phyloP scores from a whole-genome alignment of 2,888 invertebrate species.

The Elysia crispata region DNA sequence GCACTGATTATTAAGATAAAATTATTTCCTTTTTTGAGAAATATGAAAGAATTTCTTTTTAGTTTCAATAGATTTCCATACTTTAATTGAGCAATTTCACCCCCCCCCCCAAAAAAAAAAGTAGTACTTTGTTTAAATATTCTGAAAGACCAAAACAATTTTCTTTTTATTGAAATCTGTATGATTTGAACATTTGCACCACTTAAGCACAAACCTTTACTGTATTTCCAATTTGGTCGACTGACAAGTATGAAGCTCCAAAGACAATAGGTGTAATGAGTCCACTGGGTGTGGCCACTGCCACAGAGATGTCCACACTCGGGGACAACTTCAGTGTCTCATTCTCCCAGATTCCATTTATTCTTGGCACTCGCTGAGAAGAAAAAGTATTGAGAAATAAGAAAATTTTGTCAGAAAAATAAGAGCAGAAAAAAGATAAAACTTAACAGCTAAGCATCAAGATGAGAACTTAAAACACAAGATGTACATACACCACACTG shows the following conservation, averaged over 20 bases:
- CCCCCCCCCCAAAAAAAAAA: too few species aligned
- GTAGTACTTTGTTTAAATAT: too few species aligned
- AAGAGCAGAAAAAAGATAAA: too few species aligned
- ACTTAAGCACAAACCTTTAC: conserved; percentile 80
- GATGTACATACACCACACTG: too few species aligned
- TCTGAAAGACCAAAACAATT: neutral
- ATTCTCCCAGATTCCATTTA: conserved; percentile 76
- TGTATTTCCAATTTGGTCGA: conserved; percentile 80
- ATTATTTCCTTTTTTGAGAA: too few species aligned
- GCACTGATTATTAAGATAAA: too few species aligned
- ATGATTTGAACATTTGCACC: neutral
- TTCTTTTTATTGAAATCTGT: neutral
- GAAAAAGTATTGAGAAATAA: neutral
- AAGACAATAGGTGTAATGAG: conserved; percentile 97
- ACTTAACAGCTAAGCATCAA: too few species aligned
- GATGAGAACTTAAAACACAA: too few species aligned
- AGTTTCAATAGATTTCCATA: too few species aligned
- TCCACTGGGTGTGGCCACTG: conserved; percentile 95
- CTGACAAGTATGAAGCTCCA: conserved; percentile 85
- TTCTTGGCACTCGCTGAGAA: conserved; percentile 52
- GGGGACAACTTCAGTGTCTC: conserved; percentile 75
- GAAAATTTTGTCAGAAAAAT: too few species aligned
- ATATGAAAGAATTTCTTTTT: too few species aligned
- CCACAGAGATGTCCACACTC: conserved; percentile 94
- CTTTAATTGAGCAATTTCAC: too few species aligned